A percentile compares a stretch with the other conserved stretches of the same genome.
These are phyloP conservation scores for Onychomys torridus DNA, from an alignment of 2,797 vertebrate genomes.

Conservation along the genomic window DNA sequence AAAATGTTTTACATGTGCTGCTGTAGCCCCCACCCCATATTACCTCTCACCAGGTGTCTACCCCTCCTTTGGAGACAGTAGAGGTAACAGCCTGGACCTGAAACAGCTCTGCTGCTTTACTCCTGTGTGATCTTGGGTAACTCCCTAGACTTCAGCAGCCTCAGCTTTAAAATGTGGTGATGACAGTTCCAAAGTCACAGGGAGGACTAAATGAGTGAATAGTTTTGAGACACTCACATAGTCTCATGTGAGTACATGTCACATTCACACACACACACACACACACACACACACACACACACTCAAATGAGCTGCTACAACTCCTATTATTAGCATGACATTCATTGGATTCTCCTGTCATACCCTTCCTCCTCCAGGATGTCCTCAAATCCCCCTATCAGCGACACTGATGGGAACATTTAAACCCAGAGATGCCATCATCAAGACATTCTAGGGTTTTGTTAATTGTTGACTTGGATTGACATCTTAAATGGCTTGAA, in stretches of 20 bases:
- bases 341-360: background rate
- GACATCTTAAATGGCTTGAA: background rate
- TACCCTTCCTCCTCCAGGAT: background rate
- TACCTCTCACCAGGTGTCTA: background rate
- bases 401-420: background rate
- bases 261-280: background rate
- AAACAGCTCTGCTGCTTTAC: background rate
- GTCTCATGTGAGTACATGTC: background rate
- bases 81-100: background rate
- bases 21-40: too few relatives aligned
- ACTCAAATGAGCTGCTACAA: background rate
- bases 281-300: background rate
- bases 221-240: constrained; percentile 1
- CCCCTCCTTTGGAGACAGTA: background rate
- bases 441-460: background rate
- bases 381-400: background rate
- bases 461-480: background rate
- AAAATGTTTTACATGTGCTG: background rate
- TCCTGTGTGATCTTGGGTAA: background rate
- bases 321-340: background rate
- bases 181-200: background rate
- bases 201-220: background rate
- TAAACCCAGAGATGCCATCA: background rate
- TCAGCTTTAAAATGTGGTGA: background rate
- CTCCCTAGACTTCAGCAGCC: background rate